Evolutionary conservation across 2,113 vertebrate species (phyloP).

Genomic region (Pangasianodon gigas): DNA sequence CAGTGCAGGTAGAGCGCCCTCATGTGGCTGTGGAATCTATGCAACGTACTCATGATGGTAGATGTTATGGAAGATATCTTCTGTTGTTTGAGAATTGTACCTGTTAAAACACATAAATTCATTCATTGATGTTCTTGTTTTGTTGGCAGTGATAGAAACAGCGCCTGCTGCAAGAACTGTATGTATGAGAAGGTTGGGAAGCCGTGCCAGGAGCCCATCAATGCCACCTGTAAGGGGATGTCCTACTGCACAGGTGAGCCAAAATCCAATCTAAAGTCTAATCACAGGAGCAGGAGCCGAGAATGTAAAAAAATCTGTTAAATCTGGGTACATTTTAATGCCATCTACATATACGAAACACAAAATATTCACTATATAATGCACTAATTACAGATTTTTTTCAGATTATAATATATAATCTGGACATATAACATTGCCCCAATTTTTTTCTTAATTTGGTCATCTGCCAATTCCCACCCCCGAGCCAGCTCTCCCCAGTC

Average conservation of each 20-base stretch:
- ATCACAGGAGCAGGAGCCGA: not conserved
- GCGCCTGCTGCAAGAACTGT: conserved; percentile 76
- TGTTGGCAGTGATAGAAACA: conserved; percentile 70
- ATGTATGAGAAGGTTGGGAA: conserved; percentile 81
- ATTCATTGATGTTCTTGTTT: not conserved
- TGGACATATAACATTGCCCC: too few species aligned
- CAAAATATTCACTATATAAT: not conserved
- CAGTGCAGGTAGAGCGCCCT: conserved; percentile 83
- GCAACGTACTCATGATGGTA: not conserved
- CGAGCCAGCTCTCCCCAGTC: not conserved
- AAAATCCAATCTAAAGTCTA: not conserved
- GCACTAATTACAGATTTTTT: not conserved
- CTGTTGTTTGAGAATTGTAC: not conserved
- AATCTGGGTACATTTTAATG: not conserved
- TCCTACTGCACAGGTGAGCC: conserved; percentile 89
- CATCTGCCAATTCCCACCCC: not conserved
- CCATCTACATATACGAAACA: not conserved
- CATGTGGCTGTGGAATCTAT: conserved; percentile 12
- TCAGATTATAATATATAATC: not conserved
- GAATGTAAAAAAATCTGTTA: not conserved
- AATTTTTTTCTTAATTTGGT: not conserved
- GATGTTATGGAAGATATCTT: not conserved
- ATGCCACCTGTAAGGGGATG: conserved; percentile 91
- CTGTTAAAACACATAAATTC: not conserved
- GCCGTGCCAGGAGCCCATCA: conserved; percentile 92